Percentiles rank a stretch among this genome's conserved stretches.
Evolutionary conservation across 2,113 vertebrate genomes (phyloP).

Genomic region (Perca fluviatilis): DNA sequence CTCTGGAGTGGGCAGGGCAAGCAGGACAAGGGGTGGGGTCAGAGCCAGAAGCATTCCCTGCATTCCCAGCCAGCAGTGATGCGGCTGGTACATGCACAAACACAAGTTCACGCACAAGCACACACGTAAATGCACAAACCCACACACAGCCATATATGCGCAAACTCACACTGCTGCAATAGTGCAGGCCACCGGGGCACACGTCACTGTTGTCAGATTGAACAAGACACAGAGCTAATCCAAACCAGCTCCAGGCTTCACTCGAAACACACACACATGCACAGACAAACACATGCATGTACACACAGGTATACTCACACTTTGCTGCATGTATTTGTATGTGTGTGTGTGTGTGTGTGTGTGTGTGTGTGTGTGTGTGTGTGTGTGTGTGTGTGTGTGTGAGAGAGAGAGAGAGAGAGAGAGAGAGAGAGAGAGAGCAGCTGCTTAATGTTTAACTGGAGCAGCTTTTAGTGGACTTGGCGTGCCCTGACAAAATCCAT

Average conservation of each 20-base stretch:
- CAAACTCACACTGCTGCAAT: constrained; percentile 53
- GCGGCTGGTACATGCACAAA: constrained; percentile 60
- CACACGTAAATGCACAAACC: not conserved
- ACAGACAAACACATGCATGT: constrained; percentile 8
- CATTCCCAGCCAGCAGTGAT: constrained; percentile 80
- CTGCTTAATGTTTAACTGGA: constrained; percentile 85
- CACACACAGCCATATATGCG: not conserved
- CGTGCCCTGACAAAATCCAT: constrained; percentile 87
- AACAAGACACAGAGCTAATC: constrained; percentile 81
- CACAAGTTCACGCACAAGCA: constrained; percentile 43
- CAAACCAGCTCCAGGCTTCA: constrained; percentile 73
- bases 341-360: constrained; percentile 16
- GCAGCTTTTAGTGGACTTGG: constrained; percentile 84
- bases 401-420: constrained; percentile 31
- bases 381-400: constrained; percentile 19
- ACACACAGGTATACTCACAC: constrained; percentile 28
- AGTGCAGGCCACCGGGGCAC: constrained; percentile 62
- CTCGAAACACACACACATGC: constrained; percentile 30
- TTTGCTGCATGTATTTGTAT: constrained; percentile 16
- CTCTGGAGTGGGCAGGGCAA: constrained; percentile 65
- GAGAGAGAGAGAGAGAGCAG: constrained; percentile 80
- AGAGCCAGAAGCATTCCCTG: constrained; percentile 84
- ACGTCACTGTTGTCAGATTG: constrained; percentile 82
- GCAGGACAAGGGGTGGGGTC: constrained; percentile 64
- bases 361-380: constrained; percentile 18